Evolutionary conservation across 2,888 invertebrate genomes (phyloP), one percentile per base, ranked within the genome.

Genomic region (Dynastes grantii): DNA sequence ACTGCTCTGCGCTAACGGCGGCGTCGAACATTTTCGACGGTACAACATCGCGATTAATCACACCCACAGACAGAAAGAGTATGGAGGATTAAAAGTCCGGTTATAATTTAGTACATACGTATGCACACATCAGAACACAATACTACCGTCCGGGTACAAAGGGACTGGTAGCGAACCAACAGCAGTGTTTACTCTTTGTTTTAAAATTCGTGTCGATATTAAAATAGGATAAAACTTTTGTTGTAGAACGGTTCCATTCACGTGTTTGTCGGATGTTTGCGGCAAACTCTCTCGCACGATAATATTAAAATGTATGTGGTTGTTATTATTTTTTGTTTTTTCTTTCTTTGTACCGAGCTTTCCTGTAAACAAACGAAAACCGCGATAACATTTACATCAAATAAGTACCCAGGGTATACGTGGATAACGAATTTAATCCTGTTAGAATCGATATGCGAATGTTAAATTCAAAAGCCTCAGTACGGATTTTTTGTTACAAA

Each of bases 171-270:
- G n/a, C 16, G 22, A 16, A 53, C 4, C 53, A 16, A 13, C 13
- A 2, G 29, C 9, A 63, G 13, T 63, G 63, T 63, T 63, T 63
- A 63, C 29, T 63, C 13, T 63, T 8, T 63, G 11, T 63, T 63
- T 63, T 4, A 11, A 63, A 29, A 27, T 32, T 32, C 29, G 13
- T 13, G 63, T 32, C 29, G 63, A 63, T 63, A 32, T 63, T 63
- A 63, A 63, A 63, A 32, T 63, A 32, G 63, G 29, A 63, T 63
- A 29, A 32, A 63, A 63, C 63, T 63, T 63, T 63, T 22, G 55
- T 55, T 16, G 6, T n/a, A 22, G 55, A 55, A 16, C 16, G 55
- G 6, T 16, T 16, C 55, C 55, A 16, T 13, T 16, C n/a, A 4
- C 1, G 2, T 45, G 45, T 45, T 45, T 11, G 45, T 11, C 45